Percentiles rank a stretch among this genome's conserved stretches.
These are phyloP conservation scores for Cyphomyrus plagiostoma DNA, from an alignment of 2,113 vertebrate genomes.

Conservation along the genomic window DNA sequence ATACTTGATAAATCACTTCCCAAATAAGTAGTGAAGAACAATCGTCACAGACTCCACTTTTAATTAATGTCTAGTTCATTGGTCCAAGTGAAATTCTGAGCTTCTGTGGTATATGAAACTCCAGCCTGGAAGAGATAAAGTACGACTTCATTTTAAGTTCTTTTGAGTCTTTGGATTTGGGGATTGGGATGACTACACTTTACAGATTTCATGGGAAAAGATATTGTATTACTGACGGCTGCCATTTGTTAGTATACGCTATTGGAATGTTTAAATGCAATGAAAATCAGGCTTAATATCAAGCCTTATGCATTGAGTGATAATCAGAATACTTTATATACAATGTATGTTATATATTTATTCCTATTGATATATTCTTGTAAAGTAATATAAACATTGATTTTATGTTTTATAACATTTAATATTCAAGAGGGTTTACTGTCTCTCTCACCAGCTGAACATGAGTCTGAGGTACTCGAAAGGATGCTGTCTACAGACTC, in stretches of 20 bases:
- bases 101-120: neutral
- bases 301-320: neutral
- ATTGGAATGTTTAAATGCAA: neutral
- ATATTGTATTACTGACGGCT: neutral
- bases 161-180: neutral
- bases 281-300: neutral
- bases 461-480: neutral
- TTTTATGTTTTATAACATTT: neutral
- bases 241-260: neutral
- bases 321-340: neutral
- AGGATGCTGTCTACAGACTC: neutral
- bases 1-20: neutral
- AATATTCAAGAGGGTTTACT: neutral
- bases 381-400: neutral
- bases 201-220: neutral
- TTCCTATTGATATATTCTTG: no score
- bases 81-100: neutral
- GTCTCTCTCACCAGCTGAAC: neutral
- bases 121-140: neutral
- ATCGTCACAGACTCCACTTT: neutral
- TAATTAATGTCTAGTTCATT: neutral
- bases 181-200: neutral
- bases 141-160: neutral
- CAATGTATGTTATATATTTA: neutral
- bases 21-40: neutral